Evolutionary conservation across 2,888 invertebrate species (phyloP), one percentile per base, ranked within the genome.

Genomic region (Escarpia spicata): DNA sequence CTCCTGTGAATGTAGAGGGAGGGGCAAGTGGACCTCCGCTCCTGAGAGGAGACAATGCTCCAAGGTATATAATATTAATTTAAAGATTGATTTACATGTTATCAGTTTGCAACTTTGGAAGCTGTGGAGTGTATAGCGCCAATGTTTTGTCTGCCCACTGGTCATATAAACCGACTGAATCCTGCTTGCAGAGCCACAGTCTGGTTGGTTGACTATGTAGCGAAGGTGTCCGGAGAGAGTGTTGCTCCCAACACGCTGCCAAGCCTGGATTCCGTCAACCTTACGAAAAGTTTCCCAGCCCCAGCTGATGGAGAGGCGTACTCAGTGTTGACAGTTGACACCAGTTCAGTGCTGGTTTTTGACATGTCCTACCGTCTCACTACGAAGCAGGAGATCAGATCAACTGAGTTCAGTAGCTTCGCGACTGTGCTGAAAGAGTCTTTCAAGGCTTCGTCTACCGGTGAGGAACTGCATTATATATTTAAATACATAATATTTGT

Each of bases 291-390:
- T 26, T 75, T 75, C 75, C 75, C 75, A 26, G n/a, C 26, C 26
- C 75, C 75, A 75, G 19, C 75, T 75, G 75, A 26, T 26, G 75
- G 75, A 15, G 26, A 75, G n/a, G 75, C 75, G 0, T 75, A 75
- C 75, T 75, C 75, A 26, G 75, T 75, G 75, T 26, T 75, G 75
- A 26, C 75, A 26, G 75, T 26, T 75, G 75, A 75, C 75, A 19
- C 26, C 75, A 75, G 75, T 75, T 26, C 75, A 75, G 4, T 75
- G 75, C n/a, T 75, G 75, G 75, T 75, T 3, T 75, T 75, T 75
- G 75, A 75, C n/a, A 75, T 75, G 75, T 15, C 75, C 75, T 75
- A 75, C 75, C 75, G 75, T 75, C 75, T 75, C 26, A 75, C 75
- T 26, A 75, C 75, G 75, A 75, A 75, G 75, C 75, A 75, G 75